Evolutionary conservation across 2,113 vertebrate species (phyloP).

Genomic region (Oenanthe melanoleuca): DNA sequence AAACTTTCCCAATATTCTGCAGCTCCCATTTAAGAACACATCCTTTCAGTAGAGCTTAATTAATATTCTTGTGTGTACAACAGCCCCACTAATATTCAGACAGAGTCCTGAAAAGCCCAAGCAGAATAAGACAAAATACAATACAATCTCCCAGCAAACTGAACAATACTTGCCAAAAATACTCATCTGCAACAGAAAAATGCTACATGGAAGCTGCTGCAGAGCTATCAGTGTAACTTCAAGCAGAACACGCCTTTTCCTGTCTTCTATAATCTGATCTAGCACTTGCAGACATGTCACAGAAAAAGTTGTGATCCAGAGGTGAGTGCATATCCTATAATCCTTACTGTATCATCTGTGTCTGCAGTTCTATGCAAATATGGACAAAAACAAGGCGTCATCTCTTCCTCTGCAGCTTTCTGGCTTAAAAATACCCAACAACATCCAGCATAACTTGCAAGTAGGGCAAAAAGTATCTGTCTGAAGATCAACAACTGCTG

Average conservation of each 20-base stretch:
- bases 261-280: conserved; percentile 64
- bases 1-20: background rate
- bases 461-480: background rate
- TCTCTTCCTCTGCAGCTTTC: background rate
- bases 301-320: conserved; percentile 47
- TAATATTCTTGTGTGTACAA: background rate
- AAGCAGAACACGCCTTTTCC: conserved; percentile 64
- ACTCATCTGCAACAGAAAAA: background rate
- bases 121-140: background rate
- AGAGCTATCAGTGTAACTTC: background rate
- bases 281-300: conserved; percentile 18
- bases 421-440: background rate
- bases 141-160: background rate
- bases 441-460: background rate
- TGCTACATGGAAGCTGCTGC: background rate
- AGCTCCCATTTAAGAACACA: background rate
- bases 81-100: background rate
- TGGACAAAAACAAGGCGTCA: background rate
- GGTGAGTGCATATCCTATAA: background rate
- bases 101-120: background rate
- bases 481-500: background rate
- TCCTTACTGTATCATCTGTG: background rate
- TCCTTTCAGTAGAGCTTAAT: background rate
- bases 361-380: background rate
- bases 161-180: background rate